Percentiles rank a stretch among this genome's conserved stretches.
These are phyloP conservation scores for Drosophila seguyi DNA, from an alignment of 1,140 invertebrate genomes.

Conservation along the genomic window DNA sequence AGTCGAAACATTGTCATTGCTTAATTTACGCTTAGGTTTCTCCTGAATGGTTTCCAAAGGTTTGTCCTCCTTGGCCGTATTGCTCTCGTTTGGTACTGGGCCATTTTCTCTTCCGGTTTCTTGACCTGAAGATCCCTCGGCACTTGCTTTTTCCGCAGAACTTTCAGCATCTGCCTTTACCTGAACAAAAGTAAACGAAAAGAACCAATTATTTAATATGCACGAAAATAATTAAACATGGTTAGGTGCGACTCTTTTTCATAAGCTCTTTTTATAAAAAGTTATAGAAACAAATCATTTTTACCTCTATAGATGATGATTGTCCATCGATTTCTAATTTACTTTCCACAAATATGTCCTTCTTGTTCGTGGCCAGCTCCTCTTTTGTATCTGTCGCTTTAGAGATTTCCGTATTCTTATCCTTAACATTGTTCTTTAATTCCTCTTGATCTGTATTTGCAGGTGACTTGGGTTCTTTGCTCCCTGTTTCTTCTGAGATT, in stretches of 20 bases:
- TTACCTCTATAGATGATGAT: neutral
- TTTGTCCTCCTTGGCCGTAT: neutral
- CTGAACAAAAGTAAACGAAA: neutral
- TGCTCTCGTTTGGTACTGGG: neutral
- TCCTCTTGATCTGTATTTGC: neutral
- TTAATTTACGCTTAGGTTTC: neutral
- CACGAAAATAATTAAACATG: too few relatives aligned
- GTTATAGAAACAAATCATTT: too few relatives aligned
- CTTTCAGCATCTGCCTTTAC: neutral
- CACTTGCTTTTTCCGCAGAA: neutral
- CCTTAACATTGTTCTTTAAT: conserved; percentile 26
- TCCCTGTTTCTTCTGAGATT: conserved; percentile 55
- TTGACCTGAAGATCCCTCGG: neutral
- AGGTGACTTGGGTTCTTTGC: conserved; percentile 1
- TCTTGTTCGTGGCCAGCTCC: neutral
- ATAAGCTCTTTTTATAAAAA: too few relatives aligned
- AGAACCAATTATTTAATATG: neutral
- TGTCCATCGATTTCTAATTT: neutral
- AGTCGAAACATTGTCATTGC: neutral
- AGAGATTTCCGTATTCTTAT: conserved; percentile 10
- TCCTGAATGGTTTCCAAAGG: neutral
- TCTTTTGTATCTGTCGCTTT: neutral
- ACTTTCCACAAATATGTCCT: neutral
- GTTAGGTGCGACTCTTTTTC: too few relatives aligned
- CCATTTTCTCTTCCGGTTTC: neutral